Conservation (phyloP, 2,888 invertebrate genomes). For the Pteria penguin region DNA sequence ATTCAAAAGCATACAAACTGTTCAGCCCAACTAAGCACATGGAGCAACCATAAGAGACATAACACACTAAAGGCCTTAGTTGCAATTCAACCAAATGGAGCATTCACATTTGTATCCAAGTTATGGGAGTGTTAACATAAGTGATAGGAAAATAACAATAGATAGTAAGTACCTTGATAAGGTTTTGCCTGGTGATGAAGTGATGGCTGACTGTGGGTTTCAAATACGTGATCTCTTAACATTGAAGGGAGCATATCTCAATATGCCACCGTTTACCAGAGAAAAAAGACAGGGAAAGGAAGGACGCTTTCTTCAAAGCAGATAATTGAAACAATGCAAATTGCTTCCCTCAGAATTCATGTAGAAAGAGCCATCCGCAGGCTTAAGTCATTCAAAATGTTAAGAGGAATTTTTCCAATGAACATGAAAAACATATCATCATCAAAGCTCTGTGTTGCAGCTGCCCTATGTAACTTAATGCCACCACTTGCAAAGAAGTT, state of each 20-base stretch:
- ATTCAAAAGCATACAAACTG: constrained; percentile 17
- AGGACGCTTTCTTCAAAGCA: too few relatives aligned
- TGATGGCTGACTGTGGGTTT: constrained; percentile 16
- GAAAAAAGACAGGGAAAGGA: too few relatives aligned
- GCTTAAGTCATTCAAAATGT: too few relatives aligned
- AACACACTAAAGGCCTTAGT: too few relatives aligned
- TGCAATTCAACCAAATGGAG: too few relatives aligned
- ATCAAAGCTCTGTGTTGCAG: constrained; percentile 11
- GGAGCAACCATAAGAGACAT: too few relatives aligned
- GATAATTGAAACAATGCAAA: constrained; percentile 10
- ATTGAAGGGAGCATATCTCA: constrained; percentile 21
- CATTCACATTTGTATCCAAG: too few relatives aligned
- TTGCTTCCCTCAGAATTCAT: constrained; percentile 15
- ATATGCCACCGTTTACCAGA: constrained; percentile 19
- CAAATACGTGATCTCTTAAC: constrained; percentile 20
- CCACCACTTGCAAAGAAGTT: too few relatives aligned
- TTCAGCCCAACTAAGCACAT: constrained; percentile 8
- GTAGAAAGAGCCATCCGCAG: too few relatives aligned
- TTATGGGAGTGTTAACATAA: constrained; percentile 1
- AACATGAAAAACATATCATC: constrained; percentile 15
- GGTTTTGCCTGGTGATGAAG: constrained; percentile 1
- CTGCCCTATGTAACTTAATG: constrained; percentile 3
- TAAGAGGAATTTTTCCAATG: constrained; percentile 18
- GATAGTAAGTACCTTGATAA: constrained; percentile 3
- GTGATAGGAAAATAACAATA: background rate